Percentiles rank a stretch among this genome's conserved stretches.
Conservation (phyloP, 1,140 invertebrate genomes). For the Drosophila malerkotliana region DNA sequence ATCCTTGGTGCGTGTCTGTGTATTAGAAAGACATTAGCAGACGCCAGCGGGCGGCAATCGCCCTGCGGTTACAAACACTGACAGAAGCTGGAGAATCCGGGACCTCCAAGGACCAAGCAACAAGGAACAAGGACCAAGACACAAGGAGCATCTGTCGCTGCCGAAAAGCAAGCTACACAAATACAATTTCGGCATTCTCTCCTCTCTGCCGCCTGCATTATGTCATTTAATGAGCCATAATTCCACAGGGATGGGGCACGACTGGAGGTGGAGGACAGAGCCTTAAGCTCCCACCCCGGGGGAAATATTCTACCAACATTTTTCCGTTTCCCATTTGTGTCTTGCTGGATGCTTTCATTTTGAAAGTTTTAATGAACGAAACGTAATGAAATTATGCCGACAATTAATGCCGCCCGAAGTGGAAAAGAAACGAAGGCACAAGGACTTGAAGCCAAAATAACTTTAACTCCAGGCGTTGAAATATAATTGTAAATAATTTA, state of each 20-base stretch:
- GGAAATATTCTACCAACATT: constrained; percentile 39
- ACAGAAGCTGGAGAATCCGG: constrained; percentile 11
- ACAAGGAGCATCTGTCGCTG: constrained; percentile 35
- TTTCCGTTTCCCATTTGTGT: constrained; percentile 41
- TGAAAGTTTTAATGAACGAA: constrained; percentile 74
- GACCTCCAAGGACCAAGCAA: neutral
- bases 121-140: neutral
- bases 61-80: constrained; percentile 36
- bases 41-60: constrained; percentile 33
- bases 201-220: constrained; percentile 50
- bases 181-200: constrained; percentile 39
- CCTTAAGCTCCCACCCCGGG: constrained; percentile 24
- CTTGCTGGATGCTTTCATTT: constrained; percentile 41
- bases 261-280: neutral
- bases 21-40: constrained; percentile 77
- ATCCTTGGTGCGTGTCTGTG: constrained; percentile 57
- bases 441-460: too few species aligned
- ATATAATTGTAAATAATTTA: neutral
- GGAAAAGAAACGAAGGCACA: constrained; percentile 12
- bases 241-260: constrained; percentile 40
- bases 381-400: constrained; percentile 72
- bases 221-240: constrained; percentile 79
- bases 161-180: constrained; percentile 35
- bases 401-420: constrained; percentile 62
- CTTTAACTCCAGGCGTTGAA: neutral